Conservation (phyloP, 2,888 invertebrate species). For the Dendrolimus pini region DNA sequence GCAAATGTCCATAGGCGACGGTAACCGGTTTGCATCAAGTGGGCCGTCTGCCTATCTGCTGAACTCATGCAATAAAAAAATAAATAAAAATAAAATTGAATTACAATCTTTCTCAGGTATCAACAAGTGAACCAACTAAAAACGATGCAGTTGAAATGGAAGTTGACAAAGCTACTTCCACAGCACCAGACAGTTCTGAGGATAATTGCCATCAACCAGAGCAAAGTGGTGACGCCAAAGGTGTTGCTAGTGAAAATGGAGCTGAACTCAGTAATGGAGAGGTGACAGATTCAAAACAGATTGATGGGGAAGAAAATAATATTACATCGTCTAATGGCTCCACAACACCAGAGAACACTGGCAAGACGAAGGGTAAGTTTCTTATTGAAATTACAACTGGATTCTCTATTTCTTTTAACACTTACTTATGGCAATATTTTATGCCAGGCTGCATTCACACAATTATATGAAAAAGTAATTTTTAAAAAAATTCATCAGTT, state of each 20-base stretch:
- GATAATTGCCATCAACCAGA: slow-evolving; percentile 59
- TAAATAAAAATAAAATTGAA: too few species aligned
- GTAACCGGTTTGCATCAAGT: too few species aligned
- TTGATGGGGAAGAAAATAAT: slow-evolving; percentile 54
- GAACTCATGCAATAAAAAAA: too few species aligned
- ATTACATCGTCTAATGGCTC: slow-evolving; percentile 74
- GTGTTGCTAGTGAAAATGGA: slow-evolving; percentile 29
- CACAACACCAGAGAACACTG: slow-evolving; percentile 44
- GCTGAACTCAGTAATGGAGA: slow-evolving; percentile 59
- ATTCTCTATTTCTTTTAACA: too few species aligned
- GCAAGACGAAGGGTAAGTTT: slow-evolving; percentile 51
- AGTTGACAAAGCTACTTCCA: slow-evolving; percentile 38
- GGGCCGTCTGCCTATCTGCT: too few species aligned
- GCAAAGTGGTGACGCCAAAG: slow-evolving; percentile 52
- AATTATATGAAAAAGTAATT: background rate
- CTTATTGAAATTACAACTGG: too few species aligned
- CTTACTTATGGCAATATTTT: too few species aligned
- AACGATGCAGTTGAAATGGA: slow-evolving; percentile 35
- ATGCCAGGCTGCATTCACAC: too few species aligned
- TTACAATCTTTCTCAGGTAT: slow-evolving; percentile 36
- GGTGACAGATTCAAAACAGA: slow-evolving; percentile 60
- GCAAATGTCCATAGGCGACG: too few species aligned
- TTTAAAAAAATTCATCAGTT: slow-evolving; percentile 44
- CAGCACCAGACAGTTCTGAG: slow-evolving; percentile 64
- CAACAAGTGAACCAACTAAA: slow-evolving; percentile 57